Conservation (phyloP, 2,888 invertebrate species). For the Dasysyrphus tricinctus region DNA sequence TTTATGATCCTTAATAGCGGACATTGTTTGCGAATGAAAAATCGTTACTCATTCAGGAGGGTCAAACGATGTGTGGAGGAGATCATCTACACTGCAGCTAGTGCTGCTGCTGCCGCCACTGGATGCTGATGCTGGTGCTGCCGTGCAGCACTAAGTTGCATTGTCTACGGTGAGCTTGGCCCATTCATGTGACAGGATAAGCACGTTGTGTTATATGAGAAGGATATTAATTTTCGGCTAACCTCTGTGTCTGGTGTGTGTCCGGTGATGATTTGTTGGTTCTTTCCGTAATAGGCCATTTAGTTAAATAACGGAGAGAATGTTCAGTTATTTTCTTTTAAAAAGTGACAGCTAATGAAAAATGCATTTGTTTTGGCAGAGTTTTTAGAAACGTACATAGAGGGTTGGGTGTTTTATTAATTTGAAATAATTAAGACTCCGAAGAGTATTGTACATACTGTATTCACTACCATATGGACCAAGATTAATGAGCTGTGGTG, state of each 20-base stretch:
- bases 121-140: constrained; percentile 41
- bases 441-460: no score
- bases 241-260: constrained; percentile 24
- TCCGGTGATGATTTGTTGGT: constrained; percentile 67
- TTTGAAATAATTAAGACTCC: background rate
- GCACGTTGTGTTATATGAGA: constrained; percentile 68
- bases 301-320: constrained; percentile 36
- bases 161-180: constrained; percentile 16
- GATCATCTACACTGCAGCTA: constrained; percentile 53
- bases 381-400: background rate
- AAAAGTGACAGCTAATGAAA: constrained; percentile 16
- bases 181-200: constrained; percentile 71
- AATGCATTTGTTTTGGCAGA: constrained; percentile 1
- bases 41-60: constrained; percentile 59
- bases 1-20: constrained; percentile 72
- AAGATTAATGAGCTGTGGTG: no score
- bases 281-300: constrained; percentile 53
- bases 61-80: constrained; percentile 74
- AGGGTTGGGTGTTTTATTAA: constrained; percentile 13
- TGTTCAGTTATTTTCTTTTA: constrained; percentile 21
- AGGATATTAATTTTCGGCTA: constrained; percentile 70
- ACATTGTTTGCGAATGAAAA: constrained; percentile 73
- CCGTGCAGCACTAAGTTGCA: constrained; percentile 37
- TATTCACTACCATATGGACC: no score
- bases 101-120: background rate